Evolutionary conservation across 2,888 invertebrate species (phyloP), one percentile per base, ranked within the genome.

Genomic region (Laspeyria flexula): DNA sequence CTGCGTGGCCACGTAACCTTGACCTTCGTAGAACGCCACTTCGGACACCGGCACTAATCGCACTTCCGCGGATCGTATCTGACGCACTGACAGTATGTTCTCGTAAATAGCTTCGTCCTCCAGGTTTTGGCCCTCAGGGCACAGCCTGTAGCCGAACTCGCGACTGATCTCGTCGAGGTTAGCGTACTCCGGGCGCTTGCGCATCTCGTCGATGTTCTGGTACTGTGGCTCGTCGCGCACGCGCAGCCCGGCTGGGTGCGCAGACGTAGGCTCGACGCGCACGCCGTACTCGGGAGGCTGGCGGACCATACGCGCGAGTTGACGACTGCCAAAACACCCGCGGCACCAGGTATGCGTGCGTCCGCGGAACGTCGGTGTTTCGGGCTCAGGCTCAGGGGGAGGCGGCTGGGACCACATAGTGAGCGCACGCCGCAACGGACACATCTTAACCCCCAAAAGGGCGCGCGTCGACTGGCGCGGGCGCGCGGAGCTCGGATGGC

Each of bases 361-460:
- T 65, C 81, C 84, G 57, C 83, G 81, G 79, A 85, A 79, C 64
- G 81, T 74, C 60, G 72, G 71, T 41, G 71, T 50, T 71, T 84
- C 82, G 71, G 69, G 46, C 59, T 75, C 79, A 55, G 83, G 79
- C 57, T 81, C 88, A 77, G 90, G 90, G 77, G 85, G 88, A 79
- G 90, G 88, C 82, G 87, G 90, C 73, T 88, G 88, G 85, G 89
- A 90, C 92, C 93, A 93, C 92, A 92, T 92, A 77, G 88, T 85
- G 85, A 87, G 86, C 86, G 92, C 86, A 84, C 86, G 89, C 81
- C 89, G 88, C 84, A 79, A 83, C 85, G 87, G 91, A 90, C 92
- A 92, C 92, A 92, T 92, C 88, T 92, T 92, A 90, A 89, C 90
- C 91, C 92, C 92, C 88, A 91, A 90, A 90, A 91, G 90, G 91